These are phyloP conservation scores for Columba livia DNA, from an alignment of 2,113 vertebrate species.

Conservation along the genomic window DNA sequence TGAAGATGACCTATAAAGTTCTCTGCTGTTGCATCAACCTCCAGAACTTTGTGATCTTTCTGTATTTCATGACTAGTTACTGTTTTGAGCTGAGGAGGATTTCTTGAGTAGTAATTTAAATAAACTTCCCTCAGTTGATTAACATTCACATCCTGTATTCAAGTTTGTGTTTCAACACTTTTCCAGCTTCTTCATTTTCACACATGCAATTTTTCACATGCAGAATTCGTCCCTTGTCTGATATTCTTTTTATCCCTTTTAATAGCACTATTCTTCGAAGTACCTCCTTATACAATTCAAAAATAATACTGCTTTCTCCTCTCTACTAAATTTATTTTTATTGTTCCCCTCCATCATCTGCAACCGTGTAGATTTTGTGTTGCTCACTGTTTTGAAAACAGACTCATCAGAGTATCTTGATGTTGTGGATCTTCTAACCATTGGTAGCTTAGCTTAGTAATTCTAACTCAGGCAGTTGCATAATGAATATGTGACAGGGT, in stretches of 20 bases:
- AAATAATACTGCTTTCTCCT: background rate
- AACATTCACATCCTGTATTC: background rate
- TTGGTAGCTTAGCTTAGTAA: background rate
- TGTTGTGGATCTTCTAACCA: background rate
- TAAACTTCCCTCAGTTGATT: background rate
- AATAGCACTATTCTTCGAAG: background rate
- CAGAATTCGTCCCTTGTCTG: background rate
- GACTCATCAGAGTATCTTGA: background rate
- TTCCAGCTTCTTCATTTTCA: background rate
- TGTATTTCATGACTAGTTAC: background rate
- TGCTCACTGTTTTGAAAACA: background rate
- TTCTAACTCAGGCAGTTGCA: background rate
- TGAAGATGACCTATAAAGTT: background rate
- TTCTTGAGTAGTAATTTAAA: background rate
- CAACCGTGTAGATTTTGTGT: background rate
- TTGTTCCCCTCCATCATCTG: background rate
- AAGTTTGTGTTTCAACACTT: background rate
- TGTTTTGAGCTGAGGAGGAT: background rate
- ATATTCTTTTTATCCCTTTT: background rate
- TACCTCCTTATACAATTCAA: background rate
- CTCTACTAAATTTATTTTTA: background rate
- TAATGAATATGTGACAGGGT: background rate
- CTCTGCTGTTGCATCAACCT: background rate
- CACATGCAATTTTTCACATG: background rate
- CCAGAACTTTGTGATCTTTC: background rate